These are phyloP conservation scores for Albula glossodonta DNA, from an alignment of 2,113 vertebrate species.

Conservation along the genomic window DNA sequence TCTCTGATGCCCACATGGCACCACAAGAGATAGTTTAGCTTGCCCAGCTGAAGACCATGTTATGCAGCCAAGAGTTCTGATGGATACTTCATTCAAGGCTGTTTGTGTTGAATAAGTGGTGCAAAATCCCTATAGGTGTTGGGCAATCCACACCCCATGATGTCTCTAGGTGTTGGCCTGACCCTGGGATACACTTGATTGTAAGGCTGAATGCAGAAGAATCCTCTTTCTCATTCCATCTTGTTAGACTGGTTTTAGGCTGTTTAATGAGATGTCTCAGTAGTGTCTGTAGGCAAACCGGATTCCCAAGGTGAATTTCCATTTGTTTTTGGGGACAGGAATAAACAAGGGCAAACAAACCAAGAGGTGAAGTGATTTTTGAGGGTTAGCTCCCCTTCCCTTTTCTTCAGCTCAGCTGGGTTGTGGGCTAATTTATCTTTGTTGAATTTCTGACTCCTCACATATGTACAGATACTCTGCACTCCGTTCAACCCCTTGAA, in stretches of 20 bases:
- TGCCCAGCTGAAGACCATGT: neutral
- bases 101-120: neutral
- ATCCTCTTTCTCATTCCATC: neutral
- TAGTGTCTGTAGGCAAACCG: constrained; percentile 1
- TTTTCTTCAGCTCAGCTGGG: too few species aligned
- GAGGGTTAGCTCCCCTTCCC: too few species aligned
- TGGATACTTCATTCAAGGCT: neutral
- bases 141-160: too few species aligned
- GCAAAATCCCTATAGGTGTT: neutral
- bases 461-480: too few species aligned
- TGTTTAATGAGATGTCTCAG: neutral
- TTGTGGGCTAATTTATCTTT: too few species aligned
- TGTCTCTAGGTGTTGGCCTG: neutral
- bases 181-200: neutral
- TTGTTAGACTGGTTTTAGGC: constrained; percentile 9
- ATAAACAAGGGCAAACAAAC: too few species aligned
- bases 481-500: too few species aligned
- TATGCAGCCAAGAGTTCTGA: neutral
- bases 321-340: neutral
- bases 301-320: neutral
- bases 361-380: too few species aligned
- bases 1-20: neutral
- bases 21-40: neutral
- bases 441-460: too few species aligned
- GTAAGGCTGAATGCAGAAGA: neutral